Conservation (phyloP, 2,797 vertebrate genomes). For the Apodemus agrarius region DNA sequence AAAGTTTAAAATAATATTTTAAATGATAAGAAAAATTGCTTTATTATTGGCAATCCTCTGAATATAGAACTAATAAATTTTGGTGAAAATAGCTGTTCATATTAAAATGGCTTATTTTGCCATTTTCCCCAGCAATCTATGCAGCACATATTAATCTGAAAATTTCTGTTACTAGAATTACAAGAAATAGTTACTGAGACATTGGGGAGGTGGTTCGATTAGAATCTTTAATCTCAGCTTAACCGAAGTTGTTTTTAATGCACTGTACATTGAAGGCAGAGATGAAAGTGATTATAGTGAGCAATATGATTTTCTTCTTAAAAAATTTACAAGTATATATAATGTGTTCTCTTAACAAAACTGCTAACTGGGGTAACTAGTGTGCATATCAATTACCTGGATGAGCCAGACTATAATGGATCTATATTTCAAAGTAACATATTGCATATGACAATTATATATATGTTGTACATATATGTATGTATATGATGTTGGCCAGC, state of each 20-base stretch:
- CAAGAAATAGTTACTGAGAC: not conserved
- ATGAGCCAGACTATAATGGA: no score
- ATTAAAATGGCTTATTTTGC: constrained; percentile 23
- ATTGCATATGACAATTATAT: not conserved
- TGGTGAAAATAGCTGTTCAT: not conserved
- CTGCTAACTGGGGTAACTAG: not conserved
- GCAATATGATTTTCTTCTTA: no score
- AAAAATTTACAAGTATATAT: not conserved
- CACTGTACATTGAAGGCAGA: not conserved
- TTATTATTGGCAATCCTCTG: not conserved
- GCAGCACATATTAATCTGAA: not conserved
- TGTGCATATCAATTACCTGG: not conserved
- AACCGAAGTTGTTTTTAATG: constrained; percentile 21
- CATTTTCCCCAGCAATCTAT: not conserved
- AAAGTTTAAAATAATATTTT: not conserved
- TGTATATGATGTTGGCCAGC: not conserved
- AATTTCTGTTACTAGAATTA: not conserved
- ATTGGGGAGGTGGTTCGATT: not conserved
- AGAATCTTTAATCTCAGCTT: constrained; percentile 1
- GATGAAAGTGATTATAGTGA: no score
- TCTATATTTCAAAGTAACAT: not conserved
- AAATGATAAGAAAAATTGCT: not conserved
- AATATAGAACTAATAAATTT: not conserved
- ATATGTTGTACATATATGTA: not conserved
- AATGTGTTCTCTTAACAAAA: not conserved